Conservation (phyloP, 2,113 vertebrate species). For the Elaphurus davidianus region DNA sequence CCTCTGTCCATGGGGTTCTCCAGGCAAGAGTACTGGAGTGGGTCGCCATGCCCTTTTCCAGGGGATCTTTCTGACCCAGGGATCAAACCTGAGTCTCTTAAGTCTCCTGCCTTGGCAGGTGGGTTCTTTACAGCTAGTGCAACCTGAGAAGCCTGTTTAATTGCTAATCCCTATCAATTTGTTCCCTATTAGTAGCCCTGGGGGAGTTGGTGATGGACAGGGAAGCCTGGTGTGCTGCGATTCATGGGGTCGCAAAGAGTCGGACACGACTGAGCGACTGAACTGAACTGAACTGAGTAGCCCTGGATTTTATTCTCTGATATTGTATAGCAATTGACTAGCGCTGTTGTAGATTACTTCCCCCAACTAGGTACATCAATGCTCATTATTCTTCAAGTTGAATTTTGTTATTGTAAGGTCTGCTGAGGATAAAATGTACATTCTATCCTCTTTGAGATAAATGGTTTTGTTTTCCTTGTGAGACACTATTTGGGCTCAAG, state of each 20-base stretch:
- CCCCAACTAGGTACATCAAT: neutral
- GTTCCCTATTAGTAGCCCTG: neutral
- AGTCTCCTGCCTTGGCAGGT: neutral
- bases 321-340: neutral
- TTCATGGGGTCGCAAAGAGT: too few relatives aligned
- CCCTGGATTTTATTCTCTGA: neutral
- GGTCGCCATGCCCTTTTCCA: neutral
- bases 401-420: neutral
- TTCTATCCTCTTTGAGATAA: conserved; percentile 5
- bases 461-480: neutral
- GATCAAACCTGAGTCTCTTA: neutral
- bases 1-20: neutral
- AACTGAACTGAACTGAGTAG: neutral
- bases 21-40: neutral
- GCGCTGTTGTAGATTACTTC: conserved; percentile 21
- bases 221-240: too few relatives aligned
- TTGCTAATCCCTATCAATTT: neutral
- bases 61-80: neutral
- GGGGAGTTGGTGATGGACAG: too few relatives aligned
- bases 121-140: neutral
- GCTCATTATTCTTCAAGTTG: neutral
- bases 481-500: neutral
- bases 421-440: conserved; percentile 1
- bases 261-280: too few relatives aligned
- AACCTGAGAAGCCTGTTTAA: neutral